Base-by-base conservation (phyloP, 2,888 invertebrate genomes). In the Heliconius charithonia region DNA sequence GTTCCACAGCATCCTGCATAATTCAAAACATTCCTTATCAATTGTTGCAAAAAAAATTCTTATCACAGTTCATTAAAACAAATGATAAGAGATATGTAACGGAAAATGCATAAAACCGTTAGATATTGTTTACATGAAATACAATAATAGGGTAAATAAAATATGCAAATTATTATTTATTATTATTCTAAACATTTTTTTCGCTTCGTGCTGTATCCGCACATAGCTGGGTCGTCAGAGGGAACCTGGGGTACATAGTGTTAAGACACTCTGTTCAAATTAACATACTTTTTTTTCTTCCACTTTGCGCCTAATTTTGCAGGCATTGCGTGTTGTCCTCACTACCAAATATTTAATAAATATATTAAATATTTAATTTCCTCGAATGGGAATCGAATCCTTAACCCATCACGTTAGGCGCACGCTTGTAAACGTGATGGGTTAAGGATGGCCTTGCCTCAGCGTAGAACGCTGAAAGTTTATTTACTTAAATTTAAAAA, bases 91-190 rank as follows among this genome's bases (percentile, higher is more conserved):
- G 78, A 80, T 73, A 78, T 51, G 62, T 75, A 76, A 80, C 80
- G 78, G 80, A 80, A 78, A 80, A 72, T 41, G 63, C 62, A 65
- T 66, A 73, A 69, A 72, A 56, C 71, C 56, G 71, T 72, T 72
- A 72, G 29, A 72, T 16, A 32, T 72, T 69, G 69, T 69, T 45
- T 69, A 25, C 69, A 37, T 69, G 1, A 29, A 27, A 63, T 27
- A 27, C 16, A 59, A 59, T n/a, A 59, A 59, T 59, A 59, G 59
- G 59, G 10, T 59, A 59, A 56, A 56, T 56, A 19, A 51, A 19
- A 51, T 51, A 22, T 51, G 51, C 51, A 7, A 51, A 22, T 51
- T 19, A 19, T 51, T 51, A 19, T 6, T 51, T 51, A 51, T 51
- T 19, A 51, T 51, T 51, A 51, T 19, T 51, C 51, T 51, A 19